These are phyloP conservation scores for Ceratotherium simum DNA, from an alignment of 2,113 vertebrate species.

Conservation along the genomic window DNA sequence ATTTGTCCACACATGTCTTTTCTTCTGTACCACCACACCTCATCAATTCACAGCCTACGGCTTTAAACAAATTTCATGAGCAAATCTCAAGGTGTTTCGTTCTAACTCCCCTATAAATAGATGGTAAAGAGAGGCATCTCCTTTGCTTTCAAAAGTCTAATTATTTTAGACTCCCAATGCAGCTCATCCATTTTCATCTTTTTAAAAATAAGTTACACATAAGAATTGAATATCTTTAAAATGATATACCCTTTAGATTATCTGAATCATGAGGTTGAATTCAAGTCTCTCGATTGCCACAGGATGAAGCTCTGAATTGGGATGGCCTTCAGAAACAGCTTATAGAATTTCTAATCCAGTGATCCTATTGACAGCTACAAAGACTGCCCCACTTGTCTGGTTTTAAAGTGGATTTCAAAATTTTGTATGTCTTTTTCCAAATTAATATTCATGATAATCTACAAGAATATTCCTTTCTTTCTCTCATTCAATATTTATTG, in stretches of 20 bases:
- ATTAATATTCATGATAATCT: constrained; percentile 81
- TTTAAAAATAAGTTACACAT: neutral
- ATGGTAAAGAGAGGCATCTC: constrained; percentile 45
- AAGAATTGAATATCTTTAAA: constrained; percentile 65
- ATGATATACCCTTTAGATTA: neutral
- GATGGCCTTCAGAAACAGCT: constrained; percentile 51
- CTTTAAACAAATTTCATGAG: constrained; percentile 85
- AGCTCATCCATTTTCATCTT: neutral
- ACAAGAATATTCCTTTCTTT: constrained; percentile 65
- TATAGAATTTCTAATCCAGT: constrained; percentile 75
- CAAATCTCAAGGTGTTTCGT: constrained; percentile 82
- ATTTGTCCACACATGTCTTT: constrained; percentile 84
- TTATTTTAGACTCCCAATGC: constrained; percentile 60
- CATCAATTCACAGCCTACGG: constrained; percentile 84
- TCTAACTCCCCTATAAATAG: constrained; percentile 73
- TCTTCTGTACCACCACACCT: constrained; percentile 81
- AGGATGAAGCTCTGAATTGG: constrained; percentile 66
- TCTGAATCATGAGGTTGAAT: constrained; percentile 54
- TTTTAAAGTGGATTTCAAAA: constrained; percentile 79
- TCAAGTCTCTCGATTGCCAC: constrained; percentile 67
- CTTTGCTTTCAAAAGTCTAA: constrained; percentile 57
- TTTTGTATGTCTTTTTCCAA: constrained; percentile 74
- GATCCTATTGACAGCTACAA: constrained; percentile 64
- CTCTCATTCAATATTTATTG: neutral
- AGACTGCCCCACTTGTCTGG: constrained; percentile 65